Base-by-base conservation (phyloP, 2,797 vertebrate genomes). In the Pogoniulus pusillus region DNA sequence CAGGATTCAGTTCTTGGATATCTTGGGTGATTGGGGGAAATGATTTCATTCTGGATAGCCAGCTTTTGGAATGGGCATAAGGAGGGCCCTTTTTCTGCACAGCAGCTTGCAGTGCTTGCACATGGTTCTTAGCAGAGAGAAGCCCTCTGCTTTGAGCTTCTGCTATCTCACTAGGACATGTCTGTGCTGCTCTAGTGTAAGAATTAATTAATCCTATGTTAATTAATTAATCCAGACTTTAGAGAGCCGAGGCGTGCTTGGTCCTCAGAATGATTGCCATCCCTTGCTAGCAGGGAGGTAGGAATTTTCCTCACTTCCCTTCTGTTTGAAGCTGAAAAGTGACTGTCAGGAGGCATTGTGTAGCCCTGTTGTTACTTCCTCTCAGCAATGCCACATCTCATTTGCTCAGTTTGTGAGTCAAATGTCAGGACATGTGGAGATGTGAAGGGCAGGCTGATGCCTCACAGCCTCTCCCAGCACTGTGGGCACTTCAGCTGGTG, bases 351-450 rank as follows among this genome's bases (percentile, higher is more conserved):
- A 53, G 3, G 58, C 86, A 84, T 86, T 74, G 85, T 82, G 73
- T 91, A 51, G 87, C 64, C 41, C 62, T 49, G 70, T 88, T 92
- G 92, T 94, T 95, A 68, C 58, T 94, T 92, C 92, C 89, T 91
- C 87, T 87, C 77, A 93, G 87, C 91, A 86, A 91, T 76, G 93
- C 92, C 95, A 93, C 91, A 65, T 93, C 82, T 89, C 91, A 91
- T 92, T 92, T 93, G 77, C 92, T 90, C 93, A 87, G 76, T 94
- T 93, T 87, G 93, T 16, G 45, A 94, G 92, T 95, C 94, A 95
- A 92, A 96, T 93, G 89, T 87, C 93, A 92, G 92, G 89, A 90
- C 82, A n/a, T 78, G 85, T 77, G 54, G 77, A 73, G 84, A 77
- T 77, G 60, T 39, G 74, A 86, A 65, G 64, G 91, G 89, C 80